Evolutionary conservation across 1,140 invertebrate species (phyloP).

Genomic region (Drosophila yakuba): DNA sequence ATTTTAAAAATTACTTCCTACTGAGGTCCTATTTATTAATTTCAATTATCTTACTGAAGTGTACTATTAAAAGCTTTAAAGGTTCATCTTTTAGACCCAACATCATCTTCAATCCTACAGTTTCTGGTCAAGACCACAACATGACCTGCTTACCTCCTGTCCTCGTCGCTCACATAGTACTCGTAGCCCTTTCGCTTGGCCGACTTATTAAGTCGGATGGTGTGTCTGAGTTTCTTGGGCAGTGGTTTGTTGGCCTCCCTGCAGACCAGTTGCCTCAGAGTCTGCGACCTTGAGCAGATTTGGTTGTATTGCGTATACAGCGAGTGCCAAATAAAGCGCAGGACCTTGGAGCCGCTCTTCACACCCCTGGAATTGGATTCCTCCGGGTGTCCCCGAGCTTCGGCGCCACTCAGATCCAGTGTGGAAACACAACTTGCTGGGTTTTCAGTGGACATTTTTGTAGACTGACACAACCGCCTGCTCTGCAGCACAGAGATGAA

Average conservation of each 20-base stretch:
- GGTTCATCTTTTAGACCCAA: neutral
- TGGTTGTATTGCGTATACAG: slow-evolving; percentile 72
- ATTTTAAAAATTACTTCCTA: too few species aligned
- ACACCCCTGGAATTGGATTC: slow-evolving; percentile 17
- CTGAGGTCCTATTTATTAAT: neutral
- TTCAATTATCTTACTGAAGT: neutral
- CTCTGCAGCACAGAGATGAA: slow-evolving; percentile 63
- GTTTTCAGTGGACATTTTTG: slow-evolving; percentile 49
- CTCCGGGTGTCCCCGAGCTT: slow-evolving; percentile 6
- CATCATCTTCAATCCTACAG: neutral
- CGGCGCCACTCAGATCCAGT: slow-evolving; percentile 59
- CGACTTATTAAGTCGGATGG: slow-evolving; percentile 80
- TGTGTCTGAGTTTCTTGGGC: slow-evolving; percentile 75
- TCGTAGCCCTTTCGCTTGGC: slow-evolving; percentile 85
- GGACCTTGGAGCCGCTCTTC: slow-evolving; percentile 64
- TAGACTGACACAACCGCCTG: slow-evolving; percentile 44
- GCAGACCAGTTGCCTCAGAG: slow-evolving; percentile 64
- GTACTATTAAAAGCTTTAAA: neutral
- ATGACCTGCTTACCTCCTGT: slow-evolving; percentile 84
- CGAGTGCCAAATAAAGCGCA: slow-evolving; percentile 76
- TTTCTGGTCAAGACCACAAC: neutral
- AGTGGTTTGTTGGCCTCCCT: slow-evolving; percentile 78
- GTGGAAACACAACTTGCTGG: slow-evolving; percentile 59
- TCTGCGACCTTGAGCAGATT: slow-evolving; percentile 63
- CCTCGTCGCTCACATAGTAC: slow-evolving; percentile 86